A percentile compares a stretch with the other conserved stretches of the same genome.
These are phyloP conservation scores for Nycticryphes semicollaris DNA, from an alignment of 2,113 vertebrate species.

Conservation along the genomic window DNA sequence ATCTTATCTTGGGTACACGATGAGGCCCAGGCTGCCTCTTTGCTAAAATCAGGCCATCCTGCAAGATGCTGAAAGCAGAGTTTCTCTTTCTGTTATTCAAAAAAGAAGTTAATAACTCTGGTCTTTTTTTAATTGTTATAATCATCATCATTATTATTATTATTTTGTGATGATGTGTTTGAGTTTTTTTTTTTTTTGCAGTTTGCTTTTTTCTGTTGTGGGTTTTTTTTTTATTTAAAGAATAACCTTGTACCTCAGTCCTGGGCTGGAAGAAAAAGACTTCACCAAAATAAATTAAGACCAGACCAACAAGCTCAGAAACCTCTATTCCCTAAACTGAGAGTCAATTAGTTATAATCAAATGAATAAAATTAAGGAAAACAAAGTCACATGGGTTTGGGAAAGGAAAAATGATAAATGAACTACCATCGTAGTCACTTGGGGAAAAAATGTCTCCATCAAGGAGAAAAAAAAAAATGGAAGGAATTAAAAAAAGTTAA, in stretches of 20 bases:
- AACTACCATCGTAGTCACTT: background rate
- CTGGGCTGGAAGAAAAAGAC: background rate
- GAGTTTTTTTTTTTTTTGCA: background rate
- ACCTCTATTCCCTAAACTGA: slow-evolving; percentile 29
- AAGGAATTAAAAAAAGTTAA: slow-evolving; percentile 55
- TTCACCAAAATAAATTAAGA: slow-evolving; percentile 15
- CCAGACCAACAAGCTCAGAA: background rate
- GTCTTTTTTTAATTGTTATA: background rate
- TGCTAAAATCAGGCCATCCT: background rate
- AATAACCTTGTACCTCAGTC: slow-evolving; percentile 21
- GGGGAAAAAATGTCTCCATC: slow-evolving; percentile 22
- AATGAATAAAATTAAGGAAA: slow-evolving; percentile 69
- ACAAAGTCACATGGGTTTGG: slow-evolving; percentile 1
- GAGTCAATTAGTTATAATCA: slow-evolving; percentile 69
- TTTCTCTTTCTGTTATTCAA: background rate
- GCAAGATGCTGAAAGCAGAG: background rate
- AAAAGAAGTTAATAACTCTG: background rate
- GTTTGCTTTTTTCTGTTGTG: background rate
- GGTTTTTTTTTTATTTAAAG: background rate
- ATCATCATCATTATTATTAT: background rate
- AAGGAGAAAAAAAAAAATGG: slow-evolving; percentile 29
- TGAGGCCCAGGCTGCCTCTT: background rate
- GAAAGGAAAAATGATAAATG: slow-evolving; percentile 33
- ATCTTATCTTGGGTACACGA: background rate
- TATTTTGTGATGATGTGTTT: background rate